Evolutionary conservation across 2,888 invertebrate genomes (phyloP), one percentile per base, ranked within the genome.

Genomic region (Eupithecia exiguata): DNA sequence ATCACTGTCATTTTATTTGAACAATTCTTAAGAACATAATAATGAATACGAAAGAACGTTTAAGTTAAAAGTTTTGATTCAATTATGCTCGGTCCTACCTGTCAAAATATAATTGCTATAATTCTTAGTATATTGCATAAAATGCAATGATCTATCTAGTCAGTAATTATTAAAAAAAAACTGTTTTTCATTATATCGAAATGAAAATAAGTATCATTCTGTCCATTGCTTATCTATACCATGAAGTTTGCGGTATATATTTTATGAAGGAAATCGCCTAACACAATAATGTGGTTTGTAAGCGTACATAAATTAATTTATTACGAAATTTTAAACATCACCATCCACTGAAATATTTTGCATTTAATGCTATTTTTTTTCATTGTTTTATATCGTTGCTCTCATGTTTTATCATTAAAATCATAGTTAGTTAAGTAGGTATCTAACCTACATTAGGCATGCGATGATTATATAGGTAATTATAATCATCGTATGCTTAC

Each of bases 121-220:
- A 14, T 66, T 43, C 43, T n/a, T 66, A 38, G 21, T 38, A 63
- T 63, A 71, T 25, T 79, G 84, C 84, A 86, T 87, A 16, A 78
- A 83, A 86, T 86, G 85, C 83, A 81, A 78, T 76, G 12, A 25
- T 25, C 79, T 79, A 78, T 80, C 80, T 84, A 82, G 81, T 81
- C 82, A 78, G 76, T 80, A 80, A 71, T 79, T 78, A 68, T 72
- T 30, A 3, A 67, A 73, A 71, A 43, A 74, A 70, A 65, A 46
- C 38, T 73, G 66, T 75, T 76, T 67, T 76, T 65, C 68, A 30
- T 38, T 69, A 40, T 30, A 49, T 46, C 40, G 21, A n/a, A 12
- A 67, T 61, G 14, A 25, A 61, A 61, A 36, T 53, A 53, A 53
- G 63, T 30, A 35, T 35, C 10, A 62, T 61, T 69, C 69, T 74